Evolutionary conservation across 1,140 invertebrate species (phyloP), one percentile per base, ranked within the genome.

Genomic region (Drosophila virilis): DNA sequence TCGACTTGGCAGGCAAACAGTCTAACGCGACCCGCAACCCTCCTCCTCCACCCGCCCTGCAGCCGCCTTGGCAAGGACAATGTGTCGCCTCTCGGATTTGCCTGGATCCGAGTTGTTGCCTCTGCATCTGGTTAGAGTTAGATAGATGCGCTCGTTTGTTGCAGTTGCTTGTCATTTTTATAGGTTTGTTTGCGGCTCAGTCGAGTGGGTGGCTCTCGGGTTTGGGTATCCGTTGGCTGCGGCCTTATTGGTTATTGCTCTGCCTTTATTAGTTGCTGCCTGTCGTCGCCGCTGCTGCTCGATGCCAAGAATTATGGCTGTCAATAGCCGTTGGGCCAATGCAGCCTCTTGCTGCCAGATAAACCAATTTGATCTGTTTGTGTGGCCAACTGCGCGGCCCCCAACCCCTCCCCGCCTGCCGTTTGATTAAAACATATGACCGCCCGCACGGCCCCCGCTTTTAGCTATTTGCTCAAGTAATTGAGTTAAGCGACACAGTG

Each of bases 151-250:
- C 82, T 86, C 82, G 82, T 86, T 88, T 88, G 83, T 88, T 86
- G 82, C 82, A 86, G 83, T 88, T 65, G 83, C 82, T 68, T 86
- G 82, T 86, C 82, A 86, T 82, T 86, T 86, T 86, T 86, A 86
- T 86, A 82, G 82, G 83, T 82, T 86, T 86, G 82, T 86, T 86
- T 86, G 83, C 83, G 73, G 73, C 67, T 70, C 65, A 74, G 68
- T 51, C 75, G 61, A 68, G 32, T 52, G 46, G 51, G 54, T 10
- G n/a, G 50, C 35, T 50, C 42, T 3, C 48, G 52, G 6, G 54
- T 6, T 40, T 37, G 40, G 15, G 15, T 17, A 7, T 12, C 52
- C 33, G 13, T 15, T 58, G 69, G 45, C 9, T 68, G 65, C 65
- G 48, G 10, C 54, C 65, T 48, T 77, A 84, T 78, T 86, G 73